phyloP scores from a whole-genome alignment of 2,797 vertebrate genomes.

The Lagodon rhomboides region DNA sequence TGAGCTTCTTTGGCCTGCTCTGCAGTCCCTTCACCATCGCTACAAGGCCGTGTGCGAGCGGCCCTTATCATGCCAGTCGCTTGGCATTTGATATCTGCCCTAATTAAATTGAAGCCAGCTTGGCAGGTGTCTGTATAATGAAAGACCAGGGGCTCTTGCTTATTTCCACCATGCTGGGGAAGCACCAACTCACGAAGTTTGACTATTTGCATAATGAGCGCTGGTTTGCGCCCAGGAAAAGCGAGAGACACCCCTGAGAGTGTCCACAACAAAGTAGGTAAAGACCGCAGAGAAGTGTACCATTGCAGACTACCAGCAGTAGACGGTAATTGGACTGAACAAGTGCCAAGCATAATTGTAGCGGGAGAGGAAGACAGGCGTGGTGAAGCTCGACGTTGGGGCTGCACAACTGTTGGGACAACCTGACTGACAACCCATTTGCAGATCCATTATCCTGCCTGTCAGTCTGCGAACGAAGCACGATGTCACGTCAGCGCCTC shows the following conservation, averaged over 20 bases:
- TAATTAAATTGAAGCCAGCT: conserved; percentile 68
- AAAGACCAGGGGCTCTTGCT: conserved; percentile 46
- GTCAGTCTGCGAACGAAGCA: conserved; percentile 44
- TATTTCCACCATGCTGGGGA: conserved; percentile 45
- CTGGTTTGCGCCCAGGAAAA: conserved; percentile 13
- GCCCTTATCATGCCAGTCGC: conserved; percentile 45
- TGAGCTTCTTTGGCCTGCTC: conserved; percentile 28
- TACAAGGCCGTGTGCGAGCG: conserved; percentile 15
- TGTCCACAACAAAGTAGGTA: conserved; percentile 5
- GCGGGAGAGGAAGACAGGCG: conserved; percentile 37
- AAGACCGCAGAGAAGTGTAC: conserved; percentile 7
- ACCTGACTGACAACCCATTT: conserved; percentile 53
- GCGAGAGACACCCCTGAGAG: conserved; percentile 21
- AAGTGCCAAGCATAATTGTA: conserved; percentile 67
- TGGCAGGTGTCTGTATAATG: conserved; percentile 65
- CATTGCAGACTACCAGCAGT: conserved; percentile 13
- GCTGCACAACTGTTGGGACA: conserved; percentile 13
- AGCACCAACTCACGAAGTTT: conserved; percentile 42
- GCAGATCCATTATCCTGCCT: conserved; percentile 52
- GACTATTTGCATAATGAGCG: conserved; percentile 59
- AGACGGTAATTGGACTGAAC: conserved; percentile 68
- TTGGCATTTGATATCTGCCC: conserved; percentile 34
- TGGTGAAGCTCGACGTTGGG: neutral
- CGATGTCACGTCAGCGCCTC: conserved; percentile 33
- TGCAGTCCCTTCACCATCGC: conserved; percentile 28